phyloP scores from a whole-genome alignment of 2,888 invertebrate genomes.

The Syritta pipiens region DNA sequence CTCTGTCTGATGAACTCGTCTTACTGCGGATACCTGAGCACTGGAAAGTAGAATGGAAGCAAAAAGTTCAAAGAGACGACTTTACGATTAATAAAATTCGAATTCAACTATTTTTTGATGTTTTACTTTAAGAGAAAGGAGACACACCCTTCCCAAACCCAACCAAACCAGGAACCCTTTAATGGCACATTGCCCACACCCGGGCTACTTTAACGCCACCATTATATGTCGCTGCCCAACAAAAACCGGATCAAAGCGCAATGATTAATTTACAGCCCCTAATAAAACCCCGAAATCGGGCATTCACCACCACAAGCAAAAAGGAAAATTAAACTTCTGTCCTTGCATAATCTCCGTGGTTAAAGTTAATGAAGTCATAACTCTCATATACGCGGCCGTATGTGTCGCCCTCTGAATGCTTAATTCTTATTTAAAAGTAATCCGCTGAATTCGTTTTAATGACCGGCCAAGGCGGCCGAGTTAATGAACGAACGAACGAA shows the following conservation, averaged over 20 bases:
- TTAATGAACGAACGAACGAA: conserved; percentile 65
- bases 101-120: not conserved
- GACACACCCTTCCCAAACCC: too few species aligned
- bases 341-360: conserved; percentile 62
- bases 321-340: conserved; percentile 51
- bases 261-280: conserved; percentile 62
- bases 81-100: too few species aligned
- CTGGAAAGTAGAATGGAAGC: not conserved
- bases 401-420: conserved; percentile 55
- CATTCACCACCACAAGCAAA: conserved; percentile 11
- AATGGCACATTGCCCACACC: too few species aligned
- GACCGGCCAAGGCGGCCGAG: conserved; percentile 37
- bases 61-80: too few species aligned
- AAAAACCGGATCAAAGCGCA: conserved; percentile 59
- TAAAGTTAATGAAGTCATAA: conserved; percentile 67
- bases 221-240: conserved; percentile 52
- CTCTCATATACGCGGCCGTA: conserved; percentile 37
- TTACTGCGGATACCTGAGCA: not conserved
- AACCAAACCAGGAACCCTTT: too few species aligned
- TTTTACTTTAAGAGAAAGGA: too few species aligned
- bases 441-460: conserved; percentile 64
- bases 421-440: conserved; percentile 68
- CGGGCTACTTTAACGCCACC: not conserved
- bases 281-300: conserved; percentile 41
- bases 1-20: not conserved